These are phyloP conservation scores for Thomomys bottae DNA, from an alignment of 2,113 vertebrate genomes.

Conservation along the genomic window DNA sequence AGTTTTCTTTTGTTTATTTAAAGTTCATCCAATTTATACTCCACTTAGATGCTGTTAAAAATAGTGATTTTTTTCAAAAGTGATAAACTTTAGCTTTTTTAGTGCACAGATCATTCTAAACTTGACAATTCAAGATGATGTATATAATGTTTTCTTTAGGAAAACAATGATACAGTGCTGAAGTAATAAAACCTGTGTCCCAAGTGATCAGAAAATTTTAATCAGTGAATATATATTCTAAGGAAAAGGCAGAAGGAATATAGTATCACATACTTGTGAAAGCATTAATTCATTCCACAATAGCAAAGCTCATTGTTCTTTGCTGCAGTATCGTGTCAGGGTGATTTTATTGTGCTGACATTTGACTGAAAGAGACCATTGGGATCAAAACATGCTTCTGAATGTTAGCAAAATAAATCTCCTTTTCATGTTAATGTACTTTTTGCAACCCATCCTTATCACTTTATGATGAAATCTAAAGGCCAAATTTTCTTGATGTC, in stretches of 20 bases:
- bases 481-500: not conserved
- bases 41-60: not conserved
- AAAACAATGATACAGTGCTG: not conserved
- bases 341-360: slow-evolving; percentile 25
- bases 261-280: not conserved
- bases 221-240: not conserved
- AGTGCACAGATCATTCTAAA: not conserved
- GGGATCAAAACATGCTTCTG: not conserved
- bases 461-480: slow-evolving; percentile 35
- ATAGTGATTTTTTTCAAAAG: not conserved
- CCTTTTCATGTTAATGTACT: slow-evolving; percentile 49
- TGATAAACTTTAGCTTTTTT: not conserved
- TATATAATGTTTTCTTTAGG: not conserved
- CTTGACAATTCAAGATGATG: not conserved
- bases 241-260: not conserved
- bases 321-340: not conserved
- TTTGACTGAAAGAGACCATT: slow-evolving; percentile 25
- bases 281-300: not conserved
- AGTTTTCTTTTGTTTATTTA: not conserved
- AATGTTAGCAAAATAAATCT: slow-evolving; percentile 44
- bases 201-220: not conserved
- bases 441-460: not conserved
- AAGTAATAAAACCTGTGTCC: not conserved
- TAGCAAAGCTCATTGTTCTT: not conserved
- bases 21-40: not conserved